Evolutionary conservation across 2,888 invertebrate genomes (phyloP), one percentile per base, ranked within the genome.

Genomic region (Amiota minor): DNA sequence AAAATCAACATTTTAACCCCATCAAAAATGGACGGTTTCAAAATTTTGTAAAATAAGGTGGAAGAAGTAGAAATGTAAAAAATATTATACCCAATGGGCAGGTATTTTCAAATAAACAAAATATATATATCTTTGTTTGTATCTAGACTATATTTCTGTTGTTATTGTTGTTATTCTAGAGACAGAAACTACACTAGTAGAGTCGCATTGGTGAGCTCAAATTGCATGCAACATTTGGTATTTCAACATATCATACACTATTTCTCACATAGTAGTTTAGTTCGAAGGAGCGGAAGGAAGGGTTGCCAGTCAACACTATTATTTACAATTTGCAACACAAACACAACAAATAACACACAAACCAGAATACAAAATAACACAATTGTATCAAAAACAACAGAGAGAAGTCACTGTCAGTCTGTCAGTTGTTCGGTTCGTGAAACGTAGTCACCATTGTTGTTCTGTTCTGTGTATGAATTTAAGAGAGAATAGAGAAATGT

Each of bases 31-130:
- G 35, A 18, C 14, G 16, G 35, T 23, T 23, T 23, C 23, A 23
- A 23, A 35, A 65, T 65, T 18, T 47, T 12, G 6, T 20, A 18
- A 49, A 18, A 18, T 67, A 1, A 6, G 8, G 2, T 49, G 2
- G 20, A 49, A 67, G 45, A 45, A 64, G 9, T 8, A 16, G 14
- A 67, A 67, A 11, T 18, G 10, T 47, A 49, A 23, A 23, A 53
- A 53, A 68, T 53, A 68, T 68, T 53, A 68, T 68, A 68, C 67
- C 67, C 67, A 68, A 23, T 68, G 67, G 67, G 50, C 14, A 68
- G 67, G 67, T 68, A 68, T 68, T 68, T 68, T 68, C 67, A 68
- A 68, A 68, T 68, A 68, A 68, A 68, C 67, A 68, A 53, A 59
- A 59, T 20, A 59, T 11, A 59, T 11, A 9, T 56, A 20, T 53